Evolutionary conservation across 2,888 invertebrate genomes (phyloP), one percentile per base, ranked within the genome.

Genomic region (Machimus atricapillus): DNA sequence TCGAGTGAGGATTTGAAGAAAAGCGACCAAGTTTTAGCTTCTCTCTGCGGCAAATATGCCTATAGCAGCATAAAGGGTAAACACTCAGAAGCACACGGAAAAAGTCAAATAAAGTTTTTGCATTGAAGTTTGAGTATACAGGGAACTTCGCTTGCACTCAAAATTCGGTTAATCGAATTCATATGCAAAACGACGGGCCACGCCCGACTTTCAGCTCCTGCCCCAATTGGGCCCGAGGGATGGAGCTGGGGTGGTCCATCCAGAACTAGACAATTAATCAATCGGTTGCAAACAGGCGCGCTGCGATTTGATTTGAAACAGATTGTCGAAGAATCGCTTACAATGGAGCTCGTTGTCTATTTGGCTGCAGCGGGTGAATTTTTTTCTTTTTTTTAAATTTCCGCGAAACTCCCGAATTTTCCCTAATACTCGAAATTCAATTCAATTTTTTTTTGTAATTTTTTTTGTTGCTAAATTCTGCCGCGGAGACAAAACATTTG

Each of bases 361-460:
- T 76, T 37, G 76, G 23, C n/a, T 76, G 66, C 78, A 78, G 40
- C 27, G 66, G 66, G 66, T 2, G 66, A 27, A 27, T 1, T 27
- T 66, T 66, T 56, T n/a, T 56, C 0, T 8, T 8, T 43, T 12
- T 43, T 1, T 23, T 27, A 27, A 66, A 66, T 66, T 66, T 66
- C 2, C 27, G 7, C 66, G 52, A 79, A 27, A 56, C 27, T 46
- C 31, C 46, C 0, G 43, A 81, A 83, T 58, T 83, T 66, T n/a
- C 66, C 40, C 66, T 83, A 83, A 66, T 83, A 37, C 40, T 40
- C 19, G 82, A 83, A 43, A 83, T 58, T 66, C 58, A 83, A 83
- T 83, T 66, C 82, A 79, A 76, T 19, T 79, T 79, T 46, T 79
- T 83, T 58, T 83, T 40, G n/a, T n/a, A n/a, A n/a, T n/a, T n/a